A percentile compares a stretch with the other conserved stretches of the same genome.
These are phyloP conservation scores for Rallus limicola DNA, from an alignment of 2,113 vertebrate genomes.

Conservation along the genomic window DNA sequence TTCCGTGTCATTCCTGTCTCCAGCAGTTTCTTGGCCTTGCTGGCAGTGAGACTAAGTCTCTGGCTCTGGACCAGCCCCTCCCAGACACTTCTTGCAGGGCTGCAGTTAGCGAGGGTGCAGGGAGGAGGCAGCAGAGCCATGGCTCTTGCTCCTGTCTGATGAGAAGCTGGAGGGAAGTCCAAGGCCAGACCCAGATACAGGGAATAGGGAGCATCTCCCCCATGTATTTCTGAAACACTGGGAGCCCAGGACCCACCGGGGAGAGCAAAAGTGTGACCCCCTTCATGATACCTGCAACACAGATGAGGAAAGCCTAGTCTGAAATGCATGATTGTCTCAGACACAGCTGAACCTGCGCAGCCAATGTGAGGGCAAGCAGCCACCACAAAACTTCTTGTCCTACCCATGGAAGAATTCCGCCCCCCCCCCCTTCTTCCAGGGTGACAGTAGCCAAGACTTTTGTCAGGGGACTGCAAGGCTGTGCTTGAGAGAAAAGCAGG, in stretches of 20 bases:
- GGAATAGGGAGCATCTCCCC: neutral
- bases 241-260: fast-evolving
- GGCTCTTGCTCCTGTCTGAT: neutral
- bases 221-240: neutral
- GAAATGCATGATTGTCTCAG: neutral
- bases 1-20: neutral
- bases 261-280: neutral
- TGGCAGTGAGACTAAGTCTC: neutral
- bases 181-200: neutral
- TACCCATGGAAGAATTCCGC: neutral
- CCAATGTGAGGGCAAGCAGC: neutral
- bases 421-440: fast-evolving
- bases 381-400: neutral
- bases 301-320: neutral
- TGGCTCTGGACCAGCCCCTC: neutral
- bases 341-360: neutral
- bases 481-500: neutral
- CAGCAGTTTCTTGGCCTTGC: neutral
- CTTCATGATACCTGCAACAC: fast-evolving
- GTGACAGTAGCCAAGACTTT: neutral
- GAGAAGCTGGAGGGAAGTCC: neutral
- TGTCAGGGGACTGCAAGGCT: neutral
- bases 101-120: fast-evolving
- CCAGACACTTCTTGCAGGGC: neutral
- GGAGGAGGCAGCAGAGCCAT: neutral